Percentiles rank a stretch among this genome's conserved stretches.
phyloP scores from a whole-genome alignment of 2,113 vertebrate genomes.

The Podocnemis expansa region DNA sequence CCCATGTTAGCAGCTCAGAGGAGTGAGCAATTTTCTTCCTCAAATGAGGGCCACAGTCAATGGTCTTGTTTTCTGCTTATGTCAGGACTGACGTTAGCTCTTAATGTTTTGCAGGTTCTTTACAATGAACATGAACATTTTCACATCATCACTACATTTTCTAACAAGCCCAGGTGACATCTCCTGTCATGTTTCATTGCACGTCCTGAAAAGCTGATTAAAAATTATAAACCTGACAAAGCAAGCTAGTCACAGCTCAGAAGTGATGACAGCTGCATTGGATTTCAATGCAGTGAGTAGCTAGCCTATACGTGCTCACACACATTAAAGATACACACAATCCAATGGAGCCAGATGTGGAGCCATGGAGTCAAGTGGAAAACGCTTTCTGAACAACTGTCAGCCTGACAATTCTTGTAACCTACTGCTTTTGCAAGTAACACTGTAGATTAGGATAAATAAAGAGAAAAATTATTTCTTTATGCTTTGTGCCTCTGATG shows the following conservation, averaged over 20 bases:
- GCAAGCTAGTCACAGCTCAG: background rate
- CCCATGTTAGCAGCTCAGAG: background rate
- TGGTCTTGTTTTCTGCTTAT: background rate
- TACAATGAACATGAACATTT: background rate
- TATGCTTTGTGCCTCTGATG: background rate
- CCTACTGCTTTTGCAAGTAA: background rate
- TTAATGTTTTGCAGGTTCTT: background rate
- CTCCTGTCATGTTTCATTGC: background rate
- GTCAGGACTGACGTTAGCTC: background rate
- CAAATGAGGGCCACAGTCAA: background rate
- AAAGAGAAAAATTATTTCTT: background rate
- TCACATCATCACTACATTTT: background rate
- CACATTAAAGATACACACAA: background rate
- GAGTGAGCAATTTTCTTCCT: background rate
- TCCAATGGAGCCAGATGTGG: background rate
- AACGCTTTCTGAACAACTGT: background rate
- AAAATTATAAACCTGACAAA: background rate
- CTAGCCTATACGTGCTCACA: background rate
- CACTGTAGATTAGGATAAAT: background rate
- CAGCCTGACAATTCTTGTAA: background rate
- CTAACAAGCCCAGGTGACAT: background rate
- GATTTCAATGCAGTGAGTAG: background rate
- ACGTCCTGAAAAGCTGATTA: background rate
- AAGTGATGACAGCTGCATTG: background rate
- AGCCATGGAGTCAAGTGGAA: background rate